Evolutionary conservation across 1,140 invertebrate genomes (phyloP).

Genomic region (Drosophila nigrodunni): DNA sequence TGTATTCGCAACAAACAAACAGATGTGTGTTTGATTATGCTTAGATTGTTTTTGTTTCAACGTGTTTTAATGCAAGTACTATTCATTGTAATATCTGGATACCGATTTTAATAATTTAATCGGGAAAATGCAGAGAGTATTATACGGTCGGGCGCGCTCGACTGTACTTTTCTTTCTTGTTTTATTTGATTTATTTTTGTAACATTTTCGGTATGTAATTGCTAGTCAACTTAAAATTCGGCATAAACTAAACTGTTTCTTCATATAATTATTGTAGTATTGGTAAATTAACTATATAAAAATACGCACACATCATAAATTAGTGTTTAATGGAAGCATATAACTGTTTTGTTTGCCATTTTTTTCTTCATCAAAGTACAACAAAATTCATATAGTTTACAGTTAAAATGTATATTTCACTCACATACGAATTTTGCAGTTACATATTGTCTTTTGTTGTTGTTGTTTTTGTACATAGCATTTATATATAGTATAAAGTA

Average conservation of each 20-base stretch:
- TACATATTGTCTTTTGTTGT: slow-evolving; percentile 60
- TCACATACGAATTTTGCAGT: slow-evolving; percentile 30
- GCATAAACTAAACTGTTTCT: slow-evolving; percentile 73
- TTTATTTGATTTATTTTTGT: slow-evolving; percentile 53
- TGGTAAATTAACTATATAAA: slow-evolving; percentile 77
- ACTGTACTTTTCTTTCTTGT: too few relatives aligned
- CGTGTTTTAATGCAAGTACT: too few relatives aligned
- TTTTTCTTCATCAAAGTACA: slow-evolving; percentile 37
- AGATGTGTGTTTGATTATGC: too few relatives aligned
- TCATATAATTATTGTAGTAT: slow-evolving; percentile 39
- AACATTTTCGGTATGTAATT: slow-evolving; percentile 66
- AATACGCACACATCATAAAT: slow-evolving; percentile 64
- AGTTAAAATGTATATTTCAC: slow-evolving; percentile 42
- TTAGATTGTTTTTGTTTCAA: too few relatives aligned
- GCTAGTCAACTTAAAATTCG: slow-evolving; percentile 73
- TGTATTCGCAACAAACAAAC: too few relatives aligned
- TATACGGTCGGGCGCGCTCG: too few relatives aligned
- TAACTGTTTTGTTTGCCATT: slow-evolving; percentile 52
- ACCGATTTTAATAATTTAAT: too few relatives aligned
- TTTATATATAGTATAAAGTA: slow-evolving; percentile 20
- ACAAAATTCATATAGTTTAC: slow-evolving; percentile 70
- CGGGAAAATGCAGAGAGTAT: too few relatives aligned
- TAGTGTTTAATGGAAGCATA: slow-evolving; percentile 78
- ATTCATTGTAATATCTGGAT: too few relatives aligned
- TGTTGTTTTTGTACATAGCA: slow-evolving; percentile 51